Conservation (phyloP, 2,113 vertebrate species). For the Leucosticte australis region DNA sequence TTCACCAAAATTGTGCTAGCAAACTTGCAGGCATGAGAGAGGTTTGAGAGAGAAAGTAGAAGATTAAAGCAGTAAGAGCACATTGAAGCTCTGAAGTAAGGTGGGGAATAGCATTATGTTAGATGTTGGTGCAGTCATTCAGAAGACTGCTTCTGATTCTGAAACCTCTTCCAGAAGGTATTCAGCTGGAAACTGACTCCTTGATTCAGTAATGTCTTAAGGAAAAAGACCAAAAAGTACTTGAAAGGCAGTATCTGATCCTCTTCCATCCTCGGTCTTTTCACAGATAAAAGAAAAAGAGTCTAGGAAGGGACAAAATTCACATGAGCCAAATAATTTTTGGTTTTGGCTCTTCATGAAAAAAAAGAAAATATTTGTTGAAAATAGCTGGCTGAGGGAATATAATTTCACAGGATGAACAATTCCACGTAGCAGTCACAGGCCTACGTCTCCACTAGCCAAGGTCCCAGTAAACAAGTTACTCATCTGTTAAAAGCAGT, state of each 20-base stretch:
- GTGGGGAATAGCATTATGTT: background rate
- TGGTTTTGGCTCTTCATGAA: background rate
- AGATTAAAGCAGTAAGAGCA: background rate
- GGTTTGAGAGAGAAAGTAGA: background rate
- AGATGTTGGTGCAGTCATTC: background rate
- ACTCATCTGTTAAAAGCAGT: background rate
- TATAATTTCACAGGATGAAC: background rate
- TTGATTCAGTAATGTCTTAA: background rate
- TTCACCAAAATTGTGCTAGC: background rate
- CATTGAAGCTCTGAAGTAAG: background rate
- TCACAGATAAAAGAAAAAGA: background rate
- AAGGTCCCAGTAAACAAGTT: background rate
- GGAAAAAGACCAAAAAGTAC: background rate
- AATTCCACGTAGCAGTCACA: background rate
- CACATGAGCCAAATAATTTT: background rate
- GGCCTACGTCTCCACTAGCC: background rate
- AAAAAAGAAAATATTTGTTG: background rate
- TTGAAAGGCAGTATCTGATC: background rate
- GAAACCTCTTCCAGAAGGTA: background rate
- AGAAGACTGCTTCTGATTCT: background rate
- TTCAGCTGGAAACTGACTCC: background rate
- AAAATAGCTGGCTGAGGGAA: background rate
- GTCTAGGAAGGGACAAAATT: background rate
- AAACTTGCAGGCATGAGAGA: background rate
- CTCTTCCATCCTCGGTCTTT: background rate